These are phyloP conservation scores for Bradynema listronoti DNA, from an alignment of 1,140 invertebrate genomes.

Conservation along the genomic window DNA sequence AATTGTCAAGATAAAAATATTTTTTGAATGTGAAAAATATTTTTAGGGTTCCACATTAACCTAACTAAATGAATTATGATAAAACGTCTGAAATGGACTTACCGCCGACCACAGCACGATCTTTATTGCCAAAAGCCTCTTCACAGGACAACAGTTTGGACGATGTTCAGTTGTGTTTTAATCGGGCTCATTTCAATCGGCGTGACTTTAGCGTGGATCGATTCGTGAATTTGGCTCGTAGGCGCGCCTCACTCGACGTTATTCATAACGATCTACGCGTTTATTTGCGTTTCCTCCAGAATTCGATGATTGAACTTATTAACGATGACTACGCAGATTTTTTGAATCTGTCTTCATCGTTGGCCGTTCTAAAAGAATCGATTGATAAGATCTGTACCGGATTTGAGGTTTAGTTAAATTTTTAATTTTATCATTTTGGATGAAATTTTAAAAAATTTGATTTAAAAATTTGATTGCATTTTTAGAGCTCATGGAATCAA, in stretches of 20 bases:
- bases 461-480: slow-evolving; percentile 6
- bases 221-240: slow-evolving; percentile 68
- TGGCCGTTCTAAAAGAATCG: slow-evolving; percentile 62
- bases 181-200: slow-evolving; percentile 60
- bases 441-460: slow-evolving; percentile 17
- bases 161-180: slow-evolving; percentile 45
- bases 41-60: too few relatives aligned
- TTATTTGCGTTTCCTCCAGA: slow-evolving; percentile 78
- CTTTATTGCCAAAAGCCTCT: too few relatives aligned
- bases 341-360: slow-evolving; percentile 85
- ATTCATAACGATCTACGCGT: slow-evolving; percentile 80
- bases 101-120: too few relatives aligned
- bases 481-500: slow-evolving; percentile 26
- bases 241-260: slow-evolving; percentile 75
- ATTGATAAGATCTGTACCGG: slow-evolving; percentile 48
- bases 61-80: too few relatives aligned
- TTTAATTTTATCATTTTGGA: slow-evolving; percentile 17
- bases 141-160: too few relatives aligned
- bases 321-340: slow-evolving; percentile 95
- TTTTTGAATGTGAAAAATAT: too few relatives aligned
- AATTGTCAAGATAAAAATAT: too few relatives aligned
- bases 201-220: slow-evolving; percentile 78
- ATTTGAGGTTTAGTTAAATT: slow-evolving; percentile 34
- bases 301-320: slow-evolving; percentile 89
- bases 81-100: too few relatives aligned